Percentiles rank a stretch among this genome's conserved stretches.
phyloP scores from a whole-genome alignment of 1,140 invertebrate species.

The Geopemphigus sp. region DNA sequence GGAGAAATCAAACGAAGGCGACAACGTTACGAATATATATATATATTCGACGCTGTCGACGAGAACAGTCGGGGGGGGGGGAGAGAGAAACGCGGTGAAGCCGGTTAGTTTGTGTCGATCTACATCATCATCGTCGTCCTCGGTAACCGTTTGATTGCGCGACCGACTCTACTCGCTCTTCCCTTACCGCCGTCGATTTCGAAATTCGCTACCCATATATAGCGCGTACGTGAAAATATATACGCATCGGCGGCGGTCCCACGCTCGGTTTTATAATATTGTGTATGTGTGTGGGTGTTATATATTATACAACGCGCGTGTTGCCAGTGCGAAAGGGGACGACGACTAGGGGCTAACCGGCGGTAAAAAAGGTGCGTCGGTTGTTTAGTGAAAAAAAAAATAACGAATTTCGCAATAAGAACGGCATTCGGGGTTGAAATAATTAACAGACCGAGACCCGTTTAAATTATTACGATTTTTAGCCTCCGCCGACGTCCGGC shows the following conservation, averaged over 20 bases:
- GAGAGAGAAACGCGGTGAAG: neutral
- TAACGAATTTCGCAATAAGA: neutral
- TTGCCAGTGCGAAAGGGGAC: too few relatives aligned
- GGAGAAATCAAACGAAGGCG: conserved; percentile 11
- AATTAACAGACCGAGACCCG: neutral
- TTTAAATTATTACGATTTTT: conserved; percentile 28
- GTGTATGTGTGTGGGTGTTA: too few relatives aligned
- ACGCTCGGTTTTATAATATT: too few relatives aligned
- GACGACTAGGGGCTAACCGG: too few relatives aligned
- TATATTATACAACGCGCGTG: too few relatives aligned
- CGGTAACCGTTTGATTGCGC: conserved; percentile 14
- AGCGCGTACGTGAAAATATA: neutral
- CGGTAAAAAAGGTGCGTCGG: too few relatives aligned
- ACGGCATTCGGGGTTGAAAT: neutral
- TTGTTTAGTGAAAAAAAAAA: too few relatives aligned
- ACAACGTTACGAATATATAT: neutral
- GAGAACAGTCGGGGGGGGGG: neutral
- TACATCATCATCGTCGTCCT: conserved; percentile 27
- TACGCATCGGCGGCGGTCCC: neutral
- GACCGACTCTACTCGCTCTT: neutral
- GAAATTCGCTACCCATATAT: too few relatives aligned
- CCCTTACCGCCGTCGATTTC: neutral
- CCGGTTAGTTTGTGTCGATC: conserved; percentile 33
- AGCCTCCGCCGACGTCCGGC: conserved; percentile 11
- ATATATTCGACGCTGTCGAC: neutral